Evolutionary conservation across 2,888 invertebrate genomes (phyloP).

Genomic region (Calameuta idolon): DNA sequence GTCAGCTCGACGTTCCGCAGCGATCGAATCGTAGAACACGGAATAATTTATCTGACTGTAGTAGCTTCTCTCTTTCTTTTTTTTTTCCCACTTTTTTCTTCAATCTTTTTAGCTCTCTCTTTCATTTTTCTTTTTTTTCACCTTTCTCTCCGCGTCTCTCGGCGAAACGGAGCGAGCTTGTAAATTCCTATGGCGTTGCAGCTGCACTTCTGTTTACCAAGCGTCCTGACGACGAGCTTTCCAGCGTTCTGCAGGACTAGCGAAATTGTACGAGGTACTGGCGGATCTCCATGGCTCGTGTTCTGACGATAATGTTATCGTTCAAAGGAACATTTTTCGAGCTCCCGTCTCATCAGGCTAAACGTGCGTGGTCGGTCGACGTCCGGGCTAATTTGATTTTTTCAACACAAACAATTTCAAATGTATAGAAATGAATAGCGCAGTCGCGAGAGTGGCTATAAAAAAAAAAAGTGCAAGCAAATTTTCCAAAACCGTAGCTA

Average conservation of each 20-base stretch:
- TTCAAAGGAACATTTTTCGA: background rate
- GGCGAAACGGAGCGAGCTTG: conserved; percentile 1
- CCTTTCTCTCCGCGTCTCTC: conserved; percentile 21
- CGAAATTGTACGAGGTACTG: background rate
- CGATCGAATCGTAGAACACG: background rate
- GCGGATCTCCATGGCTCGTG: background rate
- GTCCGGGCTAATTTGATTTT: background rate
- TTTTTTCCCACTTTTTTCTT: background rate
- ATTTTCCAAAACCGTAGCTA: background rate
- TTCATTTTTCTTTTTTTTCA: conserved; percentile 14
- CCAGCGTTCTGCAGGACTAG: background rate
- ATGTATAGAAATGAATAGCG: background rate
- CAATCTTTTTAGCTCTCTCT: background rate
- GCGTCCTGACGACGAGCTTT: background rate
- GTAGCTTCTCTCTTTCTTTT: background rate
- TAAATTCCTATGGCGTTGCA: background rate
- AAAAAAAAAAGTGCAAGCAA: background rate
- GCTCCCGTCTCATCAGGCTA: background rate
- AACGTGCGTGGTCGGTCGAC: no score
- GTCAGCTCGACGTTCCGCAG: background rate
- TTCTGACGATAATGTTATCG: background rate
- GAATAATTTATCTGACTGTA: background rate
- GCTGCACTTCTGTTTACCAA: background rate
- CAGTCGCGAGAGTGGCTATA: background rate
- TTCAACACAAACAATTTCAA: background rate